phyloP scores from a whole-genome alignment of 2,113 vertebrate genomes.

The Ondatra zibethicus region DNA sequence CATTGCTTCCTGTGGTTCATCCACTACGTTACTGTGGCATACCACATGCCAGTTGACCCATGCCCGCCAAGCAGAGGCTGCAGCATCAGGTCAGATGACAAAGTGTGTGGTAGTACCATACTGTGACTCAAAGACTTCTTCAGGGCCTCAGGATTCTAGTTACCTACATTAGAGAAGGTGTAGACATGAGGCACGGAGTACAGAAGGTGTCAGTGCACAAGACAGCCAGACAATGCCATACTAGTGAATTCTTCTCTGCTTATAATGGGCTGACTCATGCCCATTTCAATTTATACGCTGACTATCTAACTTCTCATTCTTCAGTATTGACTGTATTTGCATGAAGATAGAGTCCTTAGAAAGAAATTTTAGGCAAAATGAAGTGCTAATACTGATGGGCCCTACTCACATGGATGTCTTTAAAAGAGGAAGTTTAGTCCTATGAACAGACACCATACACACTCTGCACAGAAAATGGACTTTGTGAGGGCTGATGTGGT shows the following conservation, averaged over 20 bases:
- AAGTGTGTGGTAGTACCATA: background rate
- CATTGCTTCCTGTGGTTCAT: no score
- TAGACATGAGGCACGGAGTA: background rate
- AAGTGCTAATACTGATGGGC: background rate
- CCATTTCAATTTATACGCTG: background rate
- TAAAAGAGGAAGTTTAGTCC: background rate
- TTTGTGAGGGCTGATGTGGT: background rate
- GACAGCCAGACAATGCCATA: background rate
- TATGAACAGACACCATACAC: background rate
- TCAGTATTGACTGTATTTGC: background rate
- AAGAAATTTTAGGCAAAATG: background rate
- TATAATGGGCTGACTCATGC: background rate
- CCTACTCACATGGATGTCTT: background rate
- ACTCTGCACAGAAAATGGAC: background rate
- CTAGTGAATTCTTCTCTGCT: background rate
- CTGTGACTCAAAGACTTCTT: background rate
- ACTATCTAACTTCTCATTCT: background rate
- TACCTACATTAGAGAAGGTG: background rate
- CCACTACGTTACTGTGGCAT: no score
- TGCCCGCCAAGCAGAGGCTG: background rate
- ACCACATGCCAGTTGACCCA: rapidly evolving
- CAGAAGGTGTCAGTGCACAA: background rate
- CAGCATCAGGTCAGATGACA: background rate
- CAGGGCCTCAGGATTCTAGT: background rate
- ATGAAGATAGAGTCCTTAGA: background rate